Percentiles rank a stretch among this genome's conserved stretches.
Evolutionary conservation across 1,140 invertebrate genomes (phyloP).

Genomic region (Drosophila takahashii): DNA sequence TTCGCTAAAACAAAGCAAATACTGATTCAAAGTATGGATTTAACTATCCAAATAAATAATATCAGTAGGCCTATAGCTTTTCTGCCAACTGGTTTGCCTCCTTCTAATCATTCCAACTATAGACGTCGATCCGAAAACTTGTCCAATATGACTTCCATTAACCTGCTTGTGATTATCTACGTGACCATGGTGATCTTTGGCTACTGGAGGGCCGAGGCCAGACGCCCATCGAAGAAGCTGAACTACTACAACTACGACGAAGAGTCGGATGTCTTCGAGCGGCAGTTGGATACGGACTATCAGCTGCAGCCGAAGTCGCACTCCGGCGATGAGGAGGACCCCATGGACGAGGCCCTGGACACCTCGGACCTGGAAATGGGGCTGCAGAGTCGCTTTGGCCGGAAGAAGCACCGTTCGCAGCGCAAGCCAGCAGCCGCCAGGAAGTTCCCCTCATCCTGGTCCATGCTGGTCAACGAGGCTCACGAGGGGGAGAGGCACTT

Average conservation of each 20-base stretch:
- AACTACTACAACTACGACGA: constrained; percentile 10
- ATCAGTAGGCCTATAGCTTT: neutral
- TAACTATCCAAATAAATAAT: too few relatives aligned
- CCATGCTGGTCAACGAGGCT: neutral
- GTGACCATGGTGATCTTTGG: neutral
- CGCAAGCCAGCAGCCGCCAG: neutral
- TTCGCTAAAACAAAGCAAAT: too few relatives aligned
- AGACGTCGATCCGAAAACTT: neutral
- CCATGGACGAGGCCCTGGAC: neutral
- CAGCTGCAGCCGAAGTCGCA: too few relatives aligned
- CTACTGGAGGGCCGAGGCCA: neutral
- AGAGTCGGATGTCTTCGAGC: neutral
- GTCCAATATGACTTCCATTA: constrained; percentile 1
- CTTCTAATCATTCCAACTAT: neutral
- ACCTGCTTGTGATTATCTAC: neutral
- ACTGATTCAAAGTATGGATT: too few relatives aligned
- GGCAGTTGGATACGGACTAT: too few relatives aligned
- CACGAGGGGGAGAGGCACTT: too few relatives aligned
- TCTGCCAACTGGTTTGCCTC: neutral
- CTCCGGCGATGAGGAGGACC: neutral
- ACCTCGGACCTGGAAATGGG: neutral
- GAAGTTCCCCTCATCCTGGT: neutral
- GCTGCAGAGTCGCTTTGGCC: neutral
- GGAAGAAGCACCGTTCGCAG: neutral
- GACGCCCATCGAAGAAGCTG: neutral